A percentile compares a stretch with the other conserved stretches of the same genome.
phyloP scores from a whole-genome alignment of 2,113 vertebrate genomes.

The Mormyrus iriodes region DNA sequence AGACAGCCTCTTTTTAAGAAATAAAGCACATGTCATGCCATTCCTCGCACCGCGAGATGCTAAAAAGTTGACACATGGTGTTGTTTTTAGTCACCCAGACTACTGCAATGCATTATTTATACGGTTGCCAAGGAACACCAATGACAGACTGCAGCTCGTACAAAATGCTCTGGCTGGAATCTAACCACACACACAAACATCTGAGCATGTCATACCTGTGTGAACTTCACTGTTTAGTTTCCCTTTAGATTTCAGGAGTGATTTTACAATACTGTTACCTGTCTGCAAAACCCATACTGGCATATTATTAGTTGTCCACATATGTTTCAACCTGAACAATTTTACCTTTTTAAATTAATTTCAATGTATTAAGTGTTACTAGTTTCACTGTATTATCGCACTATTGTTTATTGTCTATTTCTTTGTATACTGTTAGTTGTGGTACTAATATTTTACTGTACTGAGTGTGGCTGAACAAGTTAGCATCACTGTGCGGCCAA shows the following conservation, averaged over 20 bases:
- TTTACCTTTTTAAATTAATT: background rate
- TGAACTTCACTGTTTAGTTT: background rate
- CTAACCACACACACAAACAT: background rate
- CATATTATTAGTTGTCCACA: background rate
- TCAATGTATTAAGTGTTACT: background rate
- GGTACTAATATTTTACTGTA: too few species aligned
- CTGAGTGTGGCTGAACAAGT: background rate
- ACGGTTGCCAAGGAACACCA: background rate
- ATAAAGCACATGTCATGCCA: background rate
- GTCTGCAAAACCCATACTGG: background rate
- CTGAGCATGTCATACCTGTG: background rate
- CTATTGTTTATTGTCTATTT: background rate
- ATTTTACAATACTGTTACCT: background rate
- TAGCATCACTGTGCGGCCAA: background rate
- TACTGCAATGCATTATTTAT: background rate
- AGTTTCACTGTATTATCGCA: background rate
- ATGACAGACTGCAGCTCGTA: background rate
- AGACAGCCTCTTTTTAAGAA: background rate
- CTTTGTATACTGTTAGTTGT: background rate
- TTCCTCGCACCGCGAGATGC: background rate
- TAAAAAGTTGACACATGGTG: background rate
- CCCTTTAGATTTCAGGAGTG: background rate
- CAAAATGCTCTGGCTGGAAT: background rate
- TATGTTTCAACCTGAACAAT: background rate
- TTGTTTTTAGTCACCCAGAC: background rate